Percentiles rank a stretch among this genome's conserved stretches.
Conservation (phyloP, 2,113 vertebrate genomes). For the Vulpes ferrilata region DNA sequence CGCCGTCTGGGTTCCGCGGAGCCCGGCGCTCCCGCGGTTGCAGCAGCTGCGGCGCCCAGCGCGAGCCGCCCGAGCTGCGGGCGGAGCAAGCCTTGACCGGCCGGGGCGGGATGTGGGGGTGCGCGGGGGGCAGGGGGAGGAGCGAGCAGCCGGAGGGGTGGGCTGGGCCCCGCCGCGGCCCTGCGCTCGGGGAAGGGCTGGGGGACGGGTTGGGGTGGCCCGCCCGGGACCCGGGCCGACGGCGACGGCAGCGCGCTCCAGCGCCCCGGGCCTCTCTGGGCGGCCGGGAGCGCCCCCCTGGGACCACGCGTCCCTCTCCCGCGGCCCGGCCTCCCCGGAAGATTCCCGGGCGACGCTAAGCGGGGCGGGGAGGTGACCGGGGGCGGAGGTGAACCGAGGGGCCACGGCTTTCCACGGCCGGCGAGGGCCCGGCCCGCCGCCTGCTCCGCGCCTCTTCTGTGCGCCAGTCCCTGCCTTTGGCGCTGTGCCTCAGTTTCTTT, state of each 20-base stretch:
- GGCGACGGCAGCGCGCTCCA: not conserved
- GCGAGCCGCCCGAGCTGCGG: not conserved
- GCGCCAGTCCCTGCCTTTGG: not conserved
- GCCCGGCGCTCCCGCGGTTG: not conserved
- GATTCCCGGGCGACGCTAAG: not conserved
- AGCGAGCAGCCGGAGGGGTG: not conserved
- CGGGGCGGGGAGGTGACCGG: not conserved
- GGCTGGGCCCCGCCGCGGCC: not conserved
- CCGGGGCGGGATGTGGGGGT: not conserved
- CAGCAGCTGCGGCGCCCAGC: not conserved
- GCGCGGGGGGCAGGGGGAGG: slow-evolving; percentile 22
- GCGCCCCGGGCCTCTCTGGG: accelerated
- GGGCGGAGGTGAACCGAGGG: not conserved
- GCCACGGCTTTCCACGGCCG: not conserved
- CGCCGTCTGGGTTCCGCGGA: not conserved
- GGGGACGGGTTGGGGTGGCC: accelerated
- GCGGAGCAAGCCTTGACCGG: not conserved
- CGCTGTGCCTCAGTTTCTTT: not conserved
- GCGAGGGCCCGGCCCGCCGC: not conserved
- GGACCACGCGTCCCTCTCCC: not conserved
- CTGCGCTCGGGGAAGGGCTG: accelerated
- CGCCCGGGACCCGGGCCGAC: too few relatives aligned
- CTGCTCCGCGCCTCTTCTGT: not conserved
- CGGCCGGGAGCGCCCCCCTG: too few relatives aligned
- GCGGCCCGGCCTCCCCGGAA: not conserved